Percentiles rank a stretch among this genome's conserved stretches.
Conservation (phyloP, 2,797 vertebrate genomes). For the Muscicapa comitata region DNA sequence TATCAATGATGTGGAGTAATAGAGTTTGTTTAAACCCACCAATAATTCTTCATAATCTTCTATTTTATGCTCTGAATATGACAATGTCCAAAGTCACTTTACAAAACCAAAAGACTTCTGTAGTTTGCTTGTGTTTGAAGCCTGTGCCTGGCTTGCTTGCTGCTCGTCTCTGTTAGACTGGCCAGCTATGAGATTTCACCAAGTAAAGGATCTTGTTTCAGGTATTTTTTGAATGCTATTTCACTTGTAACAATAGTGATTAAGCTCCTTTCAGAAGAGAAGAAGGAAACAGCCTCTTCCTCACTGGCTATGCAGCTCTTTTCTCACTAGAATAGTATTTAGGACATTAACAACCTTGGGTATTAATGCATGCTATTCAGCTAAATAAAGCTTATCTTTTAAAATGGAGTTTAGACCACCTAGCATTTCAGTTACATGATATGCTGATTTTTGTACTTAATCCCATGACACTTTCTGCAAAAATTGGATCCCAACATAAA, state of each 20-base stretch:
- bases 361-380: not conserved
- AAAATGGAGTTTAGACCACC: not conserved
- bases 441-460: not conserved
- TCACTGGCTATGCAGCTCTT: not conserved
- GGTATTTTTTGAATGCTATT: not conserved
- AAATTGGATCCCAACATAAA: not conserved
- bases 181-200: not conserved
- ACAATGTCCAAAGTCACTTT: not conserved
- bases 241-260: not conserved
- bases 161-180: not conserved
- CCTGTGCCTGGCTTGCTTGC: not conserved
- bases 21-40: not conserved
- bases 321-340: not conserved
- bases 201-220: not conserved
- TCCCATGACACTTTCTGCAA: not conserved
- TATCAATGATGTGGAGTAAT: not conserved
- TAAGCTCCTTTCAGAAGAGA: not conserved
- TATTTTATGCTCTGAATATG: not conserved
- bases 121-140: not conserved
- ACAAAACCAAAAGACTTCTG: not conserved
- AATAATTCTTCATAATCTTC: not conserved
- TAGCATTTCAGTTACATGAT: not conserved
- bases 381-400: not conserved
- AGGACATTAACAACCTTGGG: not conserved
- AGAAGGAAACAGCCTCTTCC: not conserved